These are phyloP conservation scores for Thryonomys swinderianus DNA, from an alignment of 2,113 vertebrate species.

Conservation along the genomic window DNA sequence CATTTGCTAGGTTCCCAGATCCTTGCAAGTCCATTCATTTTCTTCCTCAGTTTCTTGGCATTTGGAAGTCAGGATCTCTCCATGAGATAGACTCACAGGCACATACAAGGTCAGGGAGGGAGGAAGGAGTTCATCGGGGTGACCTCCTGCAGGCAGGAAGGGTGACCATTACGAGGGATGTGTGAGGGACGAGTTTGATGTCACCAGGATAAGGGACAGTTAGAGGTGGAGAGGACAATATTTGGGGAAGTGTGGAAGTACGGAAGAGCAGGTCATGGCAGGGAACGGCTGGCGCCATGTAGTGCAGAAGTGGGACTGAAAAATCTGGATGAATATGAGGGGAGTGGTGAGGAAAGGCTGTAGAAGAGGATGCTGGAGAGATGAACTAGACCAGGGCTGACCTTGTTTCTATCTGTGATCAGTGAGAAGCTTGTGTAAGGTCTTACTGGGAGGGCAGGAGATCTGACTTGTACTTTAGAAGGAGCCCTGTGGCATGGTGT, in stretches of 20 bases:
- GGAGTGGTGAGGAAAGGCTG: background rate
- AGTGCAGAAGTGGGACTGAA: background rate
- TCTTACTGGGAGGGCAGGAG: too few species aligned
- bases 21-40: background rate
- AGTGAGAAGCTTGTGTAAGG: background rate
- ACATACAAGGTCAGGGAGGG: background rate
- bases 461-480: background rate
- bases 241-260: background rate
- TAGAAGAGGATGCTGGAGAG: background rate
- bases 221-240: background rate
- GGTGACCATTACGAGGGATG: background rate
- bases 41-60: background rate
- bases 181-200: background rate
- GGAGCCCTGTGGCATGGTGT: background rate
- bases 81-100: background rate
- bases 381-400: background rate
- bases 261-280: background rate
- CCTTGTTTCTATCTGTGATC: background rate
- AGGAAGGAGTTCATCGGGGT: too few species aligned
- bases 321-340: rapidly evolving
- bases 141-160: background rate
- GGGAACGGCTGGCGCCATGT: background rate
- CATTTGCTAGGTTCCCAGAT: background rate
- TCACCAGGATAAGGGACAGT: background rate
- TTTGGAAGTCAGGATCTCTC: background rate